These are phyloP conservation scores for Lamellibrachia luymesi DNA, from an alignment of 1,140 invertebrate species.

Conservation along the genomic window DNA sequence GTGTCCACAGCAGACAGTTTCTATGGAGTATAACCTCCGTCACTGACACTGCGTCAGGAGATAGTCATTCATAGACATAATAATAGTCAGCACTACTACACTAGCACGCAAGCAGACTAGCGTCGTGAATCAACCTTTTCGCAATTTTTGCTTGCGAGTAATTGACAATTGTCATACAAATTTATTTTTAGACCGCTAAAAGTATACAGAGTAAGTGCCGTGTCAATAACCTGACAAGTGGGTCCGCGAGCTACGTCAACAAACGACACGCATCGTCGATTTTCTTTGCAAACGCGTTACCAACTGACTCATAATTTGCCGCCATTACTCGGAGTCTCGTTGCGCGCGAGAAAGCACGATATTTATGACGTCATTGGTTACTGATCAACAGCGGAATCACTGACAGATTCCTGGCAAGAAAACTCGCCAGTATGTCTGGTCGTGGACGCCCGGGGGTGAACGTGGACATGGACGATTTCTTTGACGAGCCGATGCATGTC, in stretches of 20 bases:
- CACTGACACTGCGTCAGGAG: no score
- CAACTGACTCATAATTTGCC: neutral
- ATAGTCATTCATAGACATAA: neutral
- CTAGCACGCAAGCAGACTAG: neutral
- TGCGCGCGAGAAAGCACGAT: neutral
- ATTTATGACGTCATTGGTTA: neutral
- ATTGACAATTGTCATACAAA: neutral
- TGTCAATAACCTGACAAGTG: neutral
- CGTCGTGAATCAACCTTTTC: neutral
- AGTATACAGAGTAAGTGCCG: neutral
- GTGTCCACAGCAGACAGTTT: neutral
- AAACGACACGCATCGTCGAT: neutral
- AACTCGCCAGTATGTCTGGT: neutral
- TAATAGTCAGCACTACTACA: neutral
- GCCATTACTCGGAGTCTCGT: neutral
- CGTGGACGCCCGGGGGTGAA: neutral
- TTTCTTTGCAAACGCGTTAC: neutral
- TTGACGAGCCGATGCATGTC: neutral
- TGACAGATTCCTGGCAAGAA: slow-evolving; percentile 4
- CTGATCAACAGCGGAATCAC: neutral
- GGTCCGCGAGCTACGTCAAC: neutral
- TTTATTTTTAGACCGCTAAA: neutral
- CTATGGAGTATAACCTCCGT: neutral
- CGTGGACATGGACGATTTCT: neutral
- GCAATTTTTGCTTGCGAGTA: neutral